Conservation (phyloP, 2,888 invertebrate genomes). For the Drosophila vallismaia region DNA sequence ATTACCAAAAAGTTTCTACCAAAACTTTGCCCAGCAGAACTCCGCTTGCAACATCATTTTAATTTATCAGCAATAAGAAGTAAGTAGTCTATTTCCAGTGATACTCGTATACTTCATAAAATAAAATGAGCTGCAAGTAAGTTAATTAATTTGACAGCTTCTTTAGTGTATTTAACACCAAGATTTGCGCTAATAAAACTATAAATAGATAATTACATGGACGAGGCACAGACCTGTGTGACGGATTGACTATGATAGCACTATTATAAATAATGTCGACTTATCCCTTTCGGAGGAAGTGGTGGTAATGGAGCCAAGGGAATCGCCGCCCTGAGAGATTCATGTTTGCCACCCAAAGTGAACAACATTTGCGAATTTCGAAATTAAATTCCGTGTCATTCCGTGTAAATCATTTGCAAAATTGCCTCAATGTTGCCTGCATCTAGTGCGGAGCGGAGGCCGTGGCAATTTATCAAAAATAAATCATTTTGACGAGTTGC, state of each 20-base stretch:
- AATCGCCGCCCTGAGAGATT: constrained; percentile 47
- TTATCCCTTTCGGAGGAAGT: constrained; percentile 41
- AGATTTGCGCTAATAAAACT: constrained; percentile 20
- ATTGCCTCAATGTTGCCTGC: constrained; percentile 52
- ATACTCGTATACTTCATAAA: neutral
- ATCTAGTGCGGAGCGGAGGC: constrained; percentile 48
- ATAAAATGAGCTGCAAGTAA: neutral
- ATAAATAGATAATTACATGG: constrained; percentile 21
- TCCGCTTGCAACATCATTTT: constrained; percentile 10
- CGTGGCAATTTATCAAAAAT: constrained; percentile 82
- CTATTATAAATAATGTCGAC: constrained; percentile 56
- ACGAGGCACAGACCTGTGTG: constrained; percentile 11
- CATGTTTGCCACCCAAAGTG: constrained; percentile 81
- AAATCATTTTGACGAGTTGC: constrained; percentile 82
- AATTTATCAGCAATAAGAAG: constrained; percentile 1
- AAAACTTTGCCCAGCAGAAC: constrained; percentile 21
- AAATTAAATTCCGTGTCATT: constrained; percentile 82
- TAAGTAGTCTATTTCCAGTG: neutral
- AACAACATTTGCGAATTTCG: constrained; percentile 78
- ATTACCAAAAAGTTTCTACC: constrained; percentile 27
- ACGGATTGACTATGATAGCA: constrained; percentile 53
- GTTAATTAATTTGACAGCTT: constrained; percentile 46
- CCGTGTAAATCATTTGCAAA: constrained; percentile 81
- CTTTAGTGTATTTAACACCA: constrained; percentile 38
- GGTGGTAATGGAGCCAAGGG: constrained; percentile 39